phyloP scores from a whole-genome alignment of 1,140 invertebrate species.

The Mercenaria mercenaria region DNA sequence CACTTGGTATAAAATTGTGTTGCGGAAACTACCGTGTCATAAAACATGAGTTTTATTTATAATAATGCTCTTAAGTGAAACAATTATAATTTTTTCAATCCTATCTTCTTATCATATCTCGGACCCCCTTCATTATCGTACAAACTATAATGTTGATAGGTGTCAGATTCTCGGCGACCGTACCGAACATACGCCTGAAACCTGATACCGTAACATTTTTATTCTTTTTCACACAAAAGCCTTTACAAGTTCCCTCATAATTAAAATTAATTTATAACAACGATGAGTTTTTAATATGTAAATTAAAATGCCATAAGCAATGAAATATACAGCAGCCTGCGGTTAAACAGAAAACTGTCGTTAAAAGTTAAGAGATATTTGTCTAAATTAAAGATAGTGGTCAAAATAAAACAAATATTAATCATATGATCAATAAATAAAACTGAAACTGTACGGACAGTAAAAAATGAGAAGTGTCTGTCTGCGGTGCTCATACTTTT shows the following conservation, averaged over 20 bases:
- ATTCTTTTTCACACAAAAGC: not conserved
- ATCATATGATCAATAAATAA: not conserved
- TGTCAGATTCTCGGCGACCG: slow-evolving; percentile 17
- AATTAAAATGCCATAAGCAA: slow-evolving; percentile 26
- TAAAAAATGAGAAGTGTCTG: not conserved
- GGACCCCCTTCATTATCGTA: not conserved
- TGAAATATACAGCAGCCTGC: not conserved
- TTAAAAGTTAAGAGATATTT: not conserved
- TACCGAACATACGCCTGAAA: not conserved
- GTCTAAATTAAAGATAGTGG: not conserved
- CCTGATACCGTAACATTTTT: slow-evolving; percentile 8
- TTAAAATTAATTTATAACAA: slow-evolving; percentile 21
- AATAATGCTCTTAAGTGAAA: slow-evolving; percentile 20
- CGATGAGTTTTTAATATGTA: slow-evolving; percentile 28
- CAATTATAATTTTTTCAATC: slow-evolving; percentile 16
- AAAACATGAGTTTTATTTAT: not conserved
- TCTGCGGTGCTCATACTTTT: not conserved
- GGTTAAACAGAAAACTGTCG: not conserved
- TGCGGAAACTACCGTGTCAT: not conserved
- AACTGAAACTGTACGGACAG: not conserved
- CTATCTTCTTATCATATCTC: not conserved
- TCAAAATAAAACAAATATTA: not conserved
- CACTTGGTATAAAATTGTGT: not conserved
- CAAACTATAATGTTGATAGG: slow-evolving; percentile 20
- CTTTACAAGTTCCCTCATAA: slow-evolving; percentile 15